Evolutionary conservation across 2,888 invertebrate species (phyloP).

Genomic region (Polyommatus iphigenia): DNA sequence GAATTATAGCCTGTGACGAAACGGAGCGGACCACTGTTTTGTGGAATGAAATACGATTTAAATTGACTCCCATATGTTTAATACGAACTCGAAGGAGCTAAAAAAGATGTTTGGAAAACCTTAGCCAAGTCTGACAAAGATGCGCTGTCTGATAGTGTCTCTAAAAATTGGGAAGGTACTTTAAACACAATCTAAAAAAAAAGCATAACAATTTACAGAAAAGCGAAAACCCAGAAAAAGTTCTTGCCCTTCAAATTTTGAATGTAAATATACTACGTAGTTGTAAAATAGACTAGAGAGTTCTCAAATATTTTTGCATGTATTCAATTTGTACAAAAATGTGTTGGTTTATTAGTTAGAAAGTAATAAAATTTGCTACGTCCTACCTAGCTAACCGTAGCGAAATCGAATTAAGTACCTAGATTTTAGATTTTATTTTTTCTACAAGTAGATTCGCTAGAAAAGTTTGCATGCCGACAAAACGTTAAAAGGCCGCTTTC

Average conservation of each 20-base stretch:
- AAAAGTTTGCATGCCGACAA: slow-evolving; percentile 2
- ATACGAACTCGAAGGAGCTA: background rate
- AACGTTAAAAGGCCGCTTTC: background rate
- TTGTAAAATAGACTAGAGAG: no score
- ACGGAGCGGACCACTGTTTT: slow-evolving; percentile 36
- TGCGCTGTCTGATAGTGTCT: no score
- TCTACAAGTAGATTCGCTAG: background rate
- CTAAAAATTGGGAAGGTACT: no score
- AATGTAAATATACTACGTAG: no score
- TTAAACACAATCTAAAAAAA: no score
- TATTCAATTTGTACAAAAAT: background rate
- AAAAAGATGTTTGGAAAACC: background rate
- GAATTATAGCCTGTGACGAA: slow-evolving; percentile 52
- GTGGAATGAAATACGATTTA: slow-evolving; percentile 24
- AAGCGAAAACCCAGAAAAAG: no score
- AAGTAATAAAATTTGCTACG: slow-evolving; percentile 16
- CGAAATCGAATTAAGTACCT: background rate
- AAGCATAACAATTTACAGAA: no score
- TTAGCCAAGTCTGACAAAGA: no score
- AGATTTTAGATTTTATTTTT: background rate
- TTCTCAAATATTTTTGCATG: no score
- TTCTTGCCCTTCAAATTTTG: no score
- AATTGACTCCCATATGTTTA: slow-evolving; percentile 21
- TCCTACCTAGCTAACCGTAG: background rate
- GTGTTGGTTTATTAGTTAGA: background rate